A percentile compares a stretch with the other conserved stretches of the same genome.
These are phyloP conservation scores for Acomys russatus DNA, from an alignment of 2,797 vertebrate genomes.

Conservation along the genomic window DNA sequence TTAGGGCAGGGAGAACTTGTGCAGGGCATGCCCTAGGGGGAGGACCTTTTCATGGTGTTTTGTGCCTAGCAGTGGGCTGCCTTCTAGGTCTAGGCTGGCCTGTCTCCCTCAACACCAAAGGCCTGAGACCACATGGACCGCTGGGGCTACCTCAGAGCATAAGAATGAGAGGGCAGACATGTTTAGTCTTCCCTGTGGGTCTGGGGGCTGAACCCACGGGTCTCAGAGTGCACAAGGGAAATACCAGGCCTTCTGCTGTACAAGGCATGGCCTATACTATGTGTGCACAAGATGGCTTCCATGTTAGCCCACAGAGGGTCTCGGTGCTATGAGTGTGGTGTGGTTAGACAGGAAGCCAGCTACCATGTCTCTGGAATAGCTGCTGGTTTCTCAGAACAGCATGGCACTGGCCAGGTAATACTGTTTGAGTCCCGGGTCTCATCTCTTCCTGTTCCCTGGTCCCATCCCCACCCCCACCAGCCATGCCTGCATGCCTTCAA, in stretches of 20 bases:
- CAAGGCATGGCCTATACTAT: neutral
- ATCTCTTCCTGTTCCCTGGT: neutral
- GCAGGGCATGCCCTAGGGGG: rapidly evolving
- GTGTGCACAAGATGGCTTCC: neutral
- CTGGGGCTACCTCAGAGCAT: neutral
- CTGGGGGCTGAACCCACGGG: neutral
- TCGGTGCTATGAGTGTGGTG: neutral
- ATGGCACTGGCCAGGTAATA: rapidly evolving
- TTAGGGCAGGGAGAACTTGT: rapidly evolving
- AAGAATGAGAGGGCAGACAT: rapidly evolving
- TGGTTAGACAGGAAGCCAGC: neutral
- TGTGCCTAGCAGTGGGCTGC: neutral
- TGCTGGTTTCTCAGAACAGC: neutral
- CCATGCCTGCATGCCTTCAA: rapidly evolving
- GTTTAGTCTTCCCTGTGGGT: neutral
- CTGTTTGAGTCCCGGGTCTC: rapidly evolving
- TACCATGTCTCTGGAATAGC: neutral
- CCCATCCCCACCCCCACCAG: no score
- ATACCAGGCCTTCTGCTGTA: neutral
- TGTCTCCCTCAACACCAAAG: neutral
- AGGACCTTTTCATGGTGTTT: neutral
- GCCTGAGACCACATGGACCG: rapidly evolving
- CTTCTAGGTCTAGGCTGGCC: neutral
- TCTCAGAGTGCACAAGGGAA: neutral
- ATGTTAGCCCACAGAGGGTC: no score